Evolutionary conservation across 2,113 vertebrate species (phyloP), one percentile per base, ranked within the genome.

Genomic region (Ceratotherium simum): DNA sequence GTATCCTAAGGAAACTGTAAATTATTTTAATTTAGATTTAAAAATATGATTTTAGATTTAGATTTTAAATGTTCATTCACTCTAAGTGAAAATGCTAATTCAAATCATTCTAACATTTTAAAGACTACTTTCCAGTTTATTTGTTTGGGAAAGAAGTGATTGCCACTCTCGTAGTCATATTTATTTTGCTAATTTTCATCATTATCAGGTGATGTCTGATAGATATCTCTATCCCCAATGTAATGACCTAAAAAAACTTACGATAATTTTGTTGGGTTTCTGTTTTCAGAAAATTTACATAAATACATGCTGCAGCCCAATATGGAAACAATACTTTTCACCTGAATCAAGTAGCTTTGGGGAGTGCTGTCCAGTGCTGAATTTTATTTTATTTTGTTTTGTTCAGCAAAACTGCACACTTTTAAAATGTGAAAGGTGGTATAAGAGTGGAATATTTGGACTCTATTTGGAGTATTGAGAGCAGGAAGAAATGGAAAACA

Each of bases 301-400:
- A 98, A 98, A 98, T 98, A 90, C 91, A 97, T 98, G 79, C 93
- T 97, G 82, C 72, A 97, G 75, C 81, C 70, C 96, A 97, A 97
- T 90, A 95, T 0, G 97, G 78, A 97, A 97, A 98, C 51, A 70
- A 21, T 39, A 23, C 5, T 95, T 96, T 96, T 96, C 90, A 98
- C 84, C 91, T 88, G 64, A 98, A 82, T 97, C 65, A 88, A 69
- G 95, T 0, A 0, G 72, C 56, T 96, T 91, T 82, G 3, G 27
- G 33, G 98, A 98, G 95, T 97, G 97, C 97, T 98, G 97, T 98
- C 97, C 98, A 98, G 97, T 98, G 96, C 97, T 98, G 97, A 98
- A 98, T 92, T 97, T 83, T 95, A 90, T 94, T 98, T 97, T 91
- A 95, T 97, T 98, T 97, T 98, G 58, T 76, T 92, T 95, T 79